Conservation (phyloP, 2,797 vertebrate genomes). For the Lates japonicus region DNA sequence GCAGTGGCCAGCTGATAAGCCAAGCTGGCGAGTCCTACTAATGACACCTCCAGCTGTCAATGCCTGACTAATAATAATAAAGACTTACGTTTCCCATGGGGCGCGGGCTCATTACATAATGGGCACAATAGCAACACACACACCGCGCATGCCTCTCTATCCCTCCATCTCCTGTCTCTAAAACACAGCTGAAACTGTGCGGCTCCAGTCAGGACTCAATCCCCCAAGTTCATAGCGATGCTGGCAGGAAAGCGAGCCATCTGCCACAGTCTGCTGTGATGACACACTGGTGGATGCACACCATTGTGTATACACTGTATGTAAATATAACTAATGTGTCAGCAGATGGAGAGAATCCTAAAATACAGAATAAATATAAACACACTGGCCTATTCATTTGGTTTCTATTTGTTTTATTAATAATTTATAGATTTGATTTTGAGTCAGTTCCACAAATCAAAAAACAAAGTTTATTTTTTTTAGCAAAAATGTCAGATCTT, state of each 20-base stretch:
- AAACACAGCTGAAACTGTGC: conserved; percentile 33
- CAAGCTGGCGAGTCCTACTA: background rate
- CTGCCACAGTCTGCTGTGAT: conserved; percentile 58
- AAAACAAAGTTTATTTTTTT: too few relatives aligned
- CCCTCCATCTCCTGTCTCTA: background rate
- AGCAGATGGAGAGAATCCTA: background rate
- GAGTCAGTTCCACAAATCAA: too few relatives aligned
- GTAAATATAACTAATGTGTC: background rate
- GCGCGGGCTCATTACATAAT: conserved; percentile 55
- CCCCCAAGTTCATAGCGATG: conserved; percentile 73
- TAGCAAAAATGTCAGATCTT: too few relatives aligned
- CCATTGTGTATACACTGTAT: background rate
- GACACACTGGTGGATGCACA: conserved; percentile 3
- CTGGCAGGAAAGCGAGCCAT: conserved; percentile 70
- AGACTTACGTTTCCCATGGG: conserved; percentile 65
- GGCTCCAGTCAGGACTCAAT: conserved; percentile 64
- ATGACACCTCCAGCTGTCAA: conserved; percentile 56
- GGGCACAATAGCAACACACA: conserved; percentile 24
- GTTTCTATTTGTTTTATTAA: too few relatives aligned
- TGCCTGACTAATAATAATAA: conserved; percentile 57
- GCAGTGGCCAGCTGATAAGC: conserved; percentile 28
- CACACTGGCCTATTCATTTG: too few relatives aligned
- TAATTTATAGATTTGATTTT: too few relatives aligned
- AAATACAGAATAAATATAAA: too few relatives aligned
- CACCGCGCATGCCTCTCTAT: conserved; percentile 26